Evolutionary conservation across 2,113 vertebrate species (phyloP).

Genomic region (Pangasianodon gigas): DNA sequence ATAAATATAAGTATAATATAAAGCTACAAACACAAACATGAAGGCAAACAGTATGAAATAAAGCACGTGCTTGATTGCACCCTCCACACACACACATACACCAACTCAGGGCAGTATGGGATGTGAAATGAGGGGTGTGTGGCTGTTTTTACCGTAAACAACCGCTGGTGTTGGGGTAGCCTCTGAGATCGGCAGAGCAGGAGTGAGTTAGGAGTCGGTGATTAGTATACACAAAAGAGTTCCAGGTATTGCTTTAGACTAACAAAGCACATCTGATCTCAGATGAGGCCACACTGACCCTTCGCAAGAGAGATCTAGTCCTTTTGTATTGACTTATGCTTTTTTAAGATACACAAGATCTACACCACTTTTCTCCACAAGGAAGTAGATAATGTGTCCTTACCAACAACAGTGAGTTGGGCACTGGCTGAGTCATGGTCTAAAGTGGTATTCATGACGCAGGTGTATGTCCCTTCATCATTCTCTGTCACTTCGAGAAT

Average conservation of each 20-base stretch:
- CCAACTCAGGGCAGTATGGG: constrained; percentile 53
- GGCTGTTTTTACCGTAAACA: constrained; percentile 88
- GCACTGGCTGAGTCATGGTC: constrained; percentile 91
- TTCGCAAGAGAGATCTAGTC: not conserved
- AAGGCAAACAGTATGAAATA: not conserved
- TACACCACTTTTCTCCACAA: not conserved
- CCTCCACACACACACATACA: constrained; percentile 50
- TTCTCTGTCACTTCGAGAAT: constrained; percentile 82
- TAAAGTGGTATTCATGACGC: constrained; percentile 89
- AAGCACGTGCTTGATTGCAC: constrained; percentile 56
- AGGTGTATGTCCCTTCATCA: constrained; percentile 89
- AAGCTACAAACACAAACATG: constrained; percentile 17
- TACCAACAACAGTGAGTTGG: constrained; percentile 92
- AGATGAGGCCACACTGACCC: not conserved
- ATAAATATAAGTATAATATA: not conserved
- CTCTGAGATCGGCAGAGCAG: constrained; percentile 87
- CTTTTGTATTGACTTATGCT: not conserved
- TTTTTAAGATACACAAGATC: constrained; percentile 16
- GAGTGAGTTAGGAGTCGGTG: constrained; percentile 79
- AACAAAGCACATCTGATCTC: not conserved
- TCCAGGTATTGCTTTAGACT: not conserved
- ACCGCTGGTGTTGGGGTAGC: constrained; percentile 87
- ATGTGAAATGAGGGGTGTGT: constrained; percentile 46
- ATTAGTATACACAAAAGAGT: constrained; percentile 56
- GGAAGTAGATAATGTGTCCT: not conserved